Evolutionary conservation across 2,888 invertebrate genomes (phyloP).

Genomic region (Caradrina kadenii): DNA sequence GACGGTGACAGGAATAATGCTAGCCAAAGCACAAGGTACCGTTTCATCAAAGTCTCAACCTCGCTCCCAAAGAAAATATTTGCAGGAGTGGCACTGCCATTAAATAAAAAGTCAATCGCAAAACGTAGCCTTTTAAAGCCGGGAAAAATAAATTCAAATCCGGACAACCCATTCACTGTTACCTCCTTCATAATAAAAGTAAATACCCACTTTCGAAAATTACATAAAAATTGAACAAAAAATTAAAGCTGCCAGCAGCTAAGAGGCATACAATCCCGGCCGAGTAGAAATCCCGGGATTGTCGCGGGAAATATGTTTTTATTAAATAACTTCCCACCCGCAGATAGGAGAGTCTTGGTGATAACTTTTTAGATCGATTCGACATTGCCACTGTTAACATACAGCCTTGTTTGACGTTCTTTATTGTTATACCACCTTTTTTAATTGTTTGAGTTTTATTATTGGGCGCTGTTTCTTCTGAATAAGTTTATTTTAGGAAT

Average conservation of each 20-base stretch:
- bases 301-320: slow-evolving; percentile 78
- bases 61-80: no score
- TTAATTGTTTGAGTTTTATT: slow-evolving; percentile 44
- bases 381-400: slow-evolving; percentile 52
- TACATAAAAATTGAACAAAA: slow-evolving; percentile 61
- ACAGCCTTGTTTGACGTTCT: slow-evolving; percentile 41
- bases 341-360: slow-evolving; percentile 70
- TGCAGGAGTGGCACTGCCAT: not conserved
- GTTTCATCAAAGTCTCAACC: no score
- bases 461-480: not conserved
- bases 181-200: slow-evolving; percentile 31
- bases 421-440: slow-evolving; percentile 48
- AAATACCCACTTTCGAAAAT: slow-evolving; percentile 56
- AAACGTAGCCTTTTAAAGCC: slow-evolving; percentile 4
- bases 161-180: slow-evolving; percentile 39
- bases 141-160: slow-evolving; percentile 31
- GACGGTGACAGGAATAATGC: no score
- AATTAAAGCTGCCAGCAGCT: slow-evolving; percentile 66
- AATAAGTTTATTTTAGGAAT: not conserved
- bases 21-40: no score
- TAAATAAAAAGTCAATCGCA: slow-evolving; percentile 16
- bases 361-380: slow-evolving; percentile 74
- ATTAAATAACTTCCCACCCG: slow-evolving; percentile 80
- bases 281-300: slow-evolving; percentile 71
- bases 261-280: slow-evolving; percentile 66